These are phyloP conservation scores for Listronotus oregonensis DNA, from an alignment of 1,140 invertebrate genomes.

Conservation along the genomic window DNA sequence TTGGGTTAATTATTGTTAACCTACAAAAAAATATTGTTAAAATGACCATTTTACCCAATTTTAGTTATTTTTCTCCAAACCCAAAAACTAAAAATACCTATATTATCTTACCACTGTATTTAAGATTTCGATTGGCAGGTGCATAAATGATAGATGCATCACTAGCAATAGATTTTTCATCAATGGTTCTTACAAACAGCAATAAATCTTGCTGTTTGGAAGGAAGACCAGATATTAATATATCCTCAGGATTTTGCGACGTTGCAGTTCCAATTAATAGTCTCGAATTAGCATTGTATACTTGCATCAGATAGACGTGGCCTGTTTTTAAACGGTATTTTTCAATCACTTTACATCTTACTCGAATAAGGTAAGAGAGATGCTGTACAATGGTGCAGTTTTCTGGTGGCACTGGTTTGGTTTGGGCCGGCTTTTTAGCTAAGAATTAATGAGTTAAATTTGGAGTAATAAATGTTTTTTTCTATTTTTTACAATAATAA, in stretches of 20 bases:
- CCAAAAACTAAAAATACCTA: neutral
- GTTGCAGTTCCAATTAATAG: constrained; percentile 60
- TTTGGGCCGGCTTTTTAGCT: constrained; percentile 5
- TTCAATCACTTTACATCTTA: constrained; percentile 58
- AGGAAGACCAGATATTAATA: constrained; percentile 59
- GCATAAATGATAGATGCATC: constrained; percentile 61
- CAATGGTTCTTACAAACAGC: constrained; percentile 60
- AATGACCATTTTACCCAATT: neutral
- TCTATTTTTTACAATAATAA: too few species aligned
- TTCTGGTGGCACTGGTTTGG: constrained; percentile 50
- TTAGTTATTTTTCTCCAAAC: neutral
- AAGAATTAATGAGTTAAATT: neutral
- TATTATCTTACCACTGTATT: constrained; percentile 56
- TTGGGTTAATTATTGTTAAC: too few species aligned
- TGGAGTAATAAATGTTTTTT: too few species aligned
- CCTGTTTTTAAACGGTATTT: constrained; percentile 51
- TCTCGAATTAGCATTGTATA: constrained; percentile 61
- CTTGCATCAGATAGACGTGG: constrained; percentile 61
- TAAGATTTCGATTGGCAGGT: constrained; percentile 27
- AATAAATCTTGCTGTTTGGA: constrained; percentile 58
- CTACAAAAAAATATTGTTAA: neutral
- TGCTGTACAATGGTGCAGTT: constrained; percentile 60
- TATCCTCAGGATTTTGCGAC: constrained; percentile 58
- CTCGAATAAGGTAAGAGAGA: constrained; percentile 56
- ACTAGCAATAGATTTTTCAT: constrained; percentile 58